phyloP scores from a whole-genome alignment of 2,888 invertebrate genomes.

The Rotaria magnacalcarata region DNA sequence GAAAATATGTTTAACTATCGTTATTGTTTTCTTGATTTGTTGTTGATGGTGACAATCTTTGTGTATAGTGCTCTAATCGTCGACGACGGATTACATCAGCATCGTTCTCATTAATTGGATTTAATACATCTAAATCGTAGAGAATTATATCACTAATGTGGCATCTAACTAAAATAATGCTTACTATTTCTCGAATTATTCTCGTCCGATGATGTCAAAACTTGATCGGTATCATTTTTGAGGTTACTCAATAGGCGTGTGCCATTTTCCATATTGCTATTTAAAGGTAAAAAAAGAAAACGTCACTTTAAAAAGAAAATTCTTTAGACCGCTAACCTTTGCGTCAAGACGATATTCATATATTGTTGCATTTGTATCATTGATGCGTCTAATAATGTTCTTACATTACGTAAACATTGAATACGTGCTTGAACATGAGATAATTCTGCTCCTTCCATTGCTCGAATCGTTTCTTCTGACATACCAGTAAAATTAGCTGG shows the following conservation, averaged over 20 bases:
- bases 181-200: not conserved
- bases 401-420: conserved; percentile 76
- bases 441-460: conserved; percentile 82
- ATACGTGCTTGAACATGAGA: conserved; percentile 83
- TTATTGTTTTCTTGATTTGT: not conserved
- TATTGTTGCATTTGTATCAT: conserved; percentile 90
- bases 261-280: not conserved
- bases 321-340: not conserved
- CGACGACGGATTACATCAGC: not conserved
- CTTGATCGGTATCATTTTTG: not conserved
- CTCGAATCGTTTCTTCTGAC: conserved; percentile 74
- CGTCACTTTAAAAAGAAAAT: too few relatives aligned
- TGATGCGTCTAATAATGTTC: conserved; percentile 85
- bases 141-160: not conserved
- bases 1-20: not conserved
- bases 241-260: not conserved
- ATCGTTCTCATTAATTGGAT: not conserved
- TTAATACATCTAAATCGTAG: not conserved
- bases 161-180: too few relatives aligned
- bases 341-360: conserved; percentile 48
- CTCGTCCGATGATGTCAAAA: not conserved
- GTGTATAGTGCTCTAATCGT: not conserved
- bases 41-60: not conserved
- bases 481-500: conserved; percentile 66
- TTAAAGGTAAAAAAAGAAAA: not conserved